Evolutionary conservation across 2,888 invertebrate species (phyloP).

Genomic region (Oasisia sp.): DNA sequence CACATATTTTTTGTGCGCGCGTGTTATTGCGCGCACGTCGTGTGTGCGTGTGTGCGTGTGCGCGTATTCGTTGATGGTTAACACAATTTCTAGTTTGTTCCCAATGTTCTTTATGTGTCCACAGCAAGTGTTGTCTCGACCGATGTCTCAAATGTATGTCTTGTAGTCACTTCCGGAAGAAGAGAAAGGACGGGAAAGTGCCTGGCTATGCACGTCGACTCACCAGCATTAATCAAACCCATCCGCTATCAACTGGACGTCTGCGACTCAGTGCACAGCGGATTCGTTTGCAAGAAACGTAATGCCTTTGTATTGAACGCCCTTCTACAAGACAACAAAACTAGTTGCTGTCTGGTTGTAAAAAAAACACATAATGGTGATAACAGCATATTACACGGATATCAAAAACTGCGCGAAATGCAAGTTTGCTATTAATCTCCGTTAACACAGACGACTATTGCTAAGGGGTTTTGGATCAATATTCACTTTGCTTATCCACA

Average conservation of each 20-base stretch:
- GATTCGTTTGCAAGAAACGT: conserved; percentile 17
- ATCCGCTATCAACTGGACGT: background rate
- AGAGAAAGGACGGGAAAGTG: background rate
- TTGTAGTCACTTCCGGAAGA: no score
- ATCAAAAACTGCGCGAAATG: background rate
- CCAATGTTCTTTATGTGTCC: no score
- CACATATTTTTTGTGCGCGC: no score
- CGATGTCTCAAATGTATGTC: no score
- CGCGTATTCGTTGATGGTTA: no score
- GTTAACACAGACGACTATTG: background rate
- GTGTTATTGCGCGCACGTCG: no score
- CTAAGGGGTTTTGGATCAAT: background rate
- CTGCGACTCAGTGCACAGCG: background rate
- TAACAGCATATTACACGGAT: background rate
- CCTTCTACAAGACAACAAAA: background rate
- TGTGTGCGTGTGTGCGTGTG: no score
- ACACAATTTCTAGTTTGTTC: no score
- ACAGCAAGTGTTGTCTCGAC: no score
- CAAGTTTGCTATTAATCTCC: background rate
- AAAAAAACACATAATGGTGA: background rate
- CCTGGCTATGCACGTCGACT: background rate
- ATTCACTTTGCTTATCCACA: background rate
- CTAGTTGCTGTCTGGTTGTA: background rate
- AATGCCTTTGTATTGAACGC: background rate
- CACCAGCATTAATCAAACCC: background rate